Conservation (phyloP, 2,888 invertebrate genomes). For the Lapara coniferarum region DNA sequence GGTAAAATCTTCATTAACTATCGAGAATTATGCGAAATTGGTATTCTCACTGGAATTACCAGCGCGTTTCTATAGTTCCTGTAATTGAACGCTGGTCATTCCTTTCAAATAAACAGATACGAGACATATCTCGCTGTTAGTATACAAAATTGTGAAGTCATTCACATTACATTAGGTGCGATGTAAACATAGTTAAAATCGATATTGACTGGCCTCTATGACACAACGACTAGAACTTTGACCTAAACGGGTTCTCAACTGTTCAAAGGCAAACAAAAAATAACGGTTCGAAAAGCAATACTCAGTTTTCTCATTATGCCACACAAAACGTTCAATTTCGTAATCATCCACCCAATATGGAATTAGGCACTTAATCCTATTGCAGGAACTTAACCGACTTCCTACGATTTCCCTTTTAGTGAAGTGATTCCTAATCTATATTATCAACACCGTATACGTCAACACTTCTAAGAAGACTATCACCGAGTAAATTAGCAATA, state of each 20-base stretch:
- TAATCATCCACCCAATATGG: conserved; percentile 64
- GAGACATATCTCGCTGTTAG: conserved; percentile 14
- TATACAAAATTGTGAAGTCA: conserved; percentile 27
- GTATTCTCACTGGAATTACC: conserved; percentile 31
- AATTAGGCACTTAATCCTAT: conserved; percentile 60
- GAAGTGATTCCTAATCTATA: conserved; percentile 43
- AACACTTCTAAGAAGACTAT: conserved; percentile 29
- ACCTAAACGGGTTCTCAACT: neutral
- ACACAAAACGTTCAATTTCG: conserved; percentile 58
- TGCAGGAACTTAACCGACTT: conserved; percentile 49
- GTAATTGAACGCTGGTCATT: conserved; percentile 24
- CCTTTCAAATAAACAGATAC: conserved; percentile 16
- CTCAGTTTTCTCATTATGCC: conserved; percentile 53
- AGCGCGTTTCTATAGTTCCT: conserved; percentile 31
- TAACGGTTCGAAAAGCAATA: conserved; percentile 37
- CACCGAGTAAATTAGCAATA: conserved; percentile 55
- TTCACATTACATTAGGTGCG: conserved; percentile 32
- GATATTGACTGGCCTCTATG: conserved; percentile 42
- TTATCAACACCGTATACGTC: conserved; percentile 43
- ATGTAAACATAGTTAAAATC: conserved; percentile 47
- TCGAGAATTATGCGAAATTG: conserved; percentile 37
- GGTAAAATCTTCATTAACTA: conserved; percentile 55
- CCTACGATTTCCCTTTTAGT: conserved; percentile 54
- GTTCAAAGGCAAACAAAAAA: neutral
- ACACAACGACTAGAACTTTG: neutral